Evolutionary conservation across 2,888 invertebrate species (phyloP).

Genomic region (Pseudoips prasinana): DNA sequence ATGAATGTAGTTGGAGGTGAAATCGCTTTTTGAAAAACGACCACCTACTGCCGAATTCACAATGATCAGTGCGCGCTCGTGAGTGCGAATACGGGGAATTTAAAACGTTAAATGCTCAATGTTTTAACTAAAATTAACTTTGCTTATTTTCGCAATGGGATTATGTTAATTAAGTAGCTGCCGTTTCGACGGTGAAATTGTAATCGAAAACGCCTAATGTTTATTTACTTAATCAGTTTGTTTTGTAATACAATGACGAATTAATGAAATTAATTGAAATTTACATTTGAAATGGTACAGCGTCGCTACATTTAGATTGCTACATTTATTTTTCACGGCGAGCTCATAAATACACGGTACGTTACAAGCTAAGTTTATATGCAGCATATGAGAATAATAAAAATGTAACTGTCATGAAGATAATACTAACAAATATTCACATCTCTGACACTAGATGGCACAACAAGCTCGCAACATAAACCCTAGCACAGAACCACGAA

Average conservation of each 20-base stretch:
- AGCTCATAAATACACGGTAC: slow-evolving; percentile 8
- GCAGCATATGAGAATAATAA: slow-evolving; percentile 17
- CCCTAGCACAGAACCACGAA: slow-evolving; percentile 20
- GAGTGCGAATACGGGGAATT: slow-evolving; percentile 38
- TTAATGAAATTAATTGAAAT: slow-evolving; percentile 32
- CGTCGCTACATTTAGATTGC: slow-evolving; percentile 4
- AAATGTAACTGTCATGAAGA: slow-evolving; percentile 20
- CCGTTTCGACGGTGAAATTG: slow-evolving; percentile 53
- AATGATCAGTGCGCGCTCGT: slow-evolving; percentile 37
- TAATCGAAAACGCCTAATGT: slow-evolving; percentile 61
- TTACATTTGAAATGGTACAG: slow-evolving; percentile 17
- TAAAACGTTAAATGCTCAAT: slow-evolving; percentile 46
- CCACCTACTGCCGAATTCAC: slow-evolving; percentile 34
- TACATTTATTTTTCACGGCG: slow-evolving; percentile 13
- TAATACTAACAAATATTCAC: slow-evolving; percentile 18
- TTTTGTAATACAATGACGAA: slow-evolving; percentile 46
- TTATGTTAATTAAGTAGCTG: slow-evolving; percentile 63
- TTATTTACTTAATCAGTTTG: slow-evolving; percentile 64
- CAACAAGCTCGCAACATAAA: slow-evolving; percentile 26
- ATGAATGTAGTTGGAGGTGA: slow-evolving; percentile 60
- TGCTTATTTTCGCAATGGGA: slow-evolving; percentile 57
- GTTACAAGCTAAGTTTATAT: slow-evolving; percentile 9
- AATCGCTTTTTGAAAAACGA: slow-evolving; percentile 53
- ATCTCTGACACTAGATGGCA: slow-evolving; percentile 23
- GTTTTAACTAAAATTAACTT: slow-evolving; percentile 61